A percentile compares a stretch with the other conserved stretches of the same genome.
Evolutionary conservation across 2,888 invertebrate genomes (phyloP).

Genomic region (Chrysodeixis includens): DNA sequence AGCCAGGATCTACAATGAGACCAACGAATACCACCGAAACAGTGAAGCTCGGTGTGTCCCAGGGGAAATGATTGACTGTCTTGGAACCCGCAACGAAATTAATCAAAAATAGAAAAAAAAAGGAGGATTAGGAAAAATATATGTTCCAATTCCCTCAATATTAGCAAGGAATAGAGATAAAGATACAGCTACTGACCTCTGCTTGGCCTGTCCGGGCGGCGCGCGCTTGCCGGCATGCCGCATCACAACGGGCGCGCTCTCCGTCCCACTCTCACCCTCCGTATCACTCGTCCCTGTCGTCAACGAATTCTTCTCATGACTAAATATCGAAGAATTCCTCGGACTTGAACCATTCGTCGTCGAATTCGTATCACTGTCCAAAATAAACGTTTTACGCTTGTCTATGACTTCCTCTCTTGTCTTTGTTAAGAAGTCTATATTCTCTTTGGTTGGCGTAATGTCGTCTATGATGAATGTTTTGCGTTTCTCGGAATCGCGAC

Average conservation of each 20-base stretch:
- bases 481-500: slow-evolving; percentile 75
- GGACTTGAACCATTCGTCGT: slow-evolving; percentile 86
- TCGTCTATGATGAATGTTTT: slow-evolving; percentile 83
- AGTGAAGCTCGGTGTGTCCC: too few species aligned
- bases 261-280: slow-evolving; percentile 83
- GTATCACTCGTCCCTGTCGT: slow-evolving; percentile 82
- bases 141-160: too few species aligned
- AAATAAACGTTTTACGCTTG: slow-evolving; percentile 83
- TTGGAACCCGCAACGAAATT: too few species aligned
- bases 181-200: slow-evolving; percentile 76
- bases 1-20: too few species aligned
- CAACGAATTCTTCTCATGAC: slow-evolving; percentile 77
- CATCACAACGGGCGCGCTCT: slow-evolving; percentile 81
- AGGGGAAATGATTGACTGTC: too few species aligned
- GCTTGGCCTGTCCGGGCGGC: slow-evolving; percentile 71
- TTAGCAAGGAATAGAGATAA: too few species aligned
- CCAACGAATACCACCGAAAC: too few species aligned
- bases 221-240: slow-evolving; percentile 71
- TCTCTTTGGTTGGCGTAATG: slow-evolving; percentile 81
- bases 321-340: slow-evolving; percentile 84
- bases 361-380: slow-evolving; percentile 85
- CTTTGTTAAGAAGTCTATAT: slow-evolving; percentile 75
- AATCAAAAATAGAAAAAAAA: too few species aligned
- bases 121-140: too few species aligned
- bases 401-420: slow-evolving; percentile 71